A percentile compares a stretch with the other conserved stretches of the same genome.
These are phyloP conservation scores for Phaedon cochleariae DNA, from an alignment of 2,888 invertebrate genomes.

Conservation along the genomic window DNA sequence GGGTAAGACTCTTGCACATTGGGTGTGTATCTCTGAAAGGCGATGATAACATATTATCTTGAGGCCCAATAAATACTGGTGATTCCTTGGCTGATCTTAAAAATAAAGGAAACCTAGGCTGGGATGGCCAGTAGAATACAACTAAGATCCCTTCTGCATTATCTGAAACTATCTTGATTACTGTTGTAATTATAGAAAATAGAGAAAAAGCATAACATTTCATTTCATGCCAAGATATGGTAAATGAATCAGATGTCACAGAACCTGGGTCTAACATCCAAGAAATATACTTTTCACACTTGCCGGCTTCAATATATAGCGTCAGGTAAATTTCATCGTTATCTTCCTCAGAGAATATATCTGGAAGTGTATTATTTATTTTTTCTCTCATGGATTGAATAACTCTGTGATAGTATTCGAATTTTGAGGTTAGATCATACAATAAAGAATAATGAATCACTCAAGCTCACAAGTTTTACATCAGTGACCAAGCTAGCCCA, in stretches of 20 bases:
- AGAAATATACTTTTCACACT: constrained; percentile 33
- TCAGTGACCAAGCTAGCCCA: too few relatives aligned
- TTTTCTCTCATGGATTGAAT: too few relatives aligned
- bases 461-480: too few relatives aligned
- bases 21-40: constrained; percentile 18
- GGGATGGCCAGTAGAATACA: constrained; percentile 45
- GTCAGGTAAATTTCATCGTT: too few relatives aligned
- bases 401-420: too few relatives aligned
- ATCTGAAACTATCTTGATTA: constrained; percentile 43
- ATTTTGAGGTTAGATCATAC: too few relatives aligned
- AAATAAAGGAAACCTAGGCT: constrained; percentile 46
- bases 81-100: background rate
- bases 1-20: constrained; percentile 12
- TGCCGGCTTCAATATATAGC: too few relatives aligned
- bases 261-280: constrained; percentile 43
- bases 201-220: constrained; percentile 49
- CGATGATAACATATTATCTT: background rate
- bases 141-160: constrained; percentile 46
- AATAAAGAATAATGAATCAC: too few relatives aligned
- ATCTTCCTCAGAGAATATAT: too few relatives aligned
- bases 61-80: background rate
- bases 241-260: constrained; percentile 45
- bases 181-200: constrained; percentile 44
- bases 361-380: too few relatives aligned
- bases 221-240: constrained; percentile 30